These are phyloP conservation scores for Amphiprion percula DNA, from an alignment of 2,113 vertebrate species.

Conservation along the genomic window DNA sequence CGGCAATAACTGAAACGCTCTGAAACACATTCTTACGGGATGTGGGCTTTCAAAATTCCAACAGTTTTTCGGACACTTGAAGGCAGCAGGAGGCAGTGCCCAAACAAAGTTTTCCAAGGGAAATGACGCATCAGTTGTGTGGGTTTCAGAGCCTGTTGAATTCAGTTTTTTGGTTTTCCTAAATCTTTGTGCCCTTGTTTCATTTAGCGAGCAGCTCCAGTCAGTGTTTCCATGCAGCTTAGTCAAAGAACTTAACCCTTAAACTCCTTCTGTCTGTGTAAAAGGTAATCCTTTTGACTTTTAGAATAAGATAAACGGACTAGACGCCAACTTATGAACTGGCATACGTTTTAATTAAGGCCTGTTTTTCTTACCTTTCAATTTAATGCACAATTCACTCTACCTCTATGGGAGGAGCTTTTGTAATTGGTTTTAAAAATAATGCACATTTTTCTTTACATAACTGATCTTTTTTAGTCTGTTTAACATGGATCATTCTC, in stretches of 20 bases:
- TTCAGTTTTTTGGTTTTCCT: neutral
- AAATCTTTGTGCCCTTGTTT: constrained; percentile 32
- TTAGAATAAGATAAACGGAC: neutral
- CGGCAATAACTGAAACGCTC: neutral
- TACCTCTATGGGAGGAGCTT: constrained; percentile 19
- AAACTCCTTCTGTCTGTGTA: neutral
- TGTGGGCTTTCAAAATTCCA: neutral
- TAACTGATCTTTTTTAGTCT: too few species aligned
- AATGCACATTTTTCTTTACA: too few species aligned
- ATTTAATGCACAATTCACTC: neutral
- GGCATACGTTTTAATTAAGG: neutral
- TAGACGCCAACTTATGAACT: neutral
- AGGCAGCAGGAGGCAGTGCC: constrained; percentile 50
- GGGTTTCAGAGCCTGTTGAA: constrained; percentile 42
- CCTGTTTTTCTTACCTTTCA: neutral
- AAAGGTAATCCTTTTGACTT: neutral
- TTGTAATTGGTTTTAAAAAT: neutral
- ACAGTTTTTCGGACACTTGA: constrained; percentile 18
- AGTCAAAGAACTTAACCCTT: constrained; percentile 59
- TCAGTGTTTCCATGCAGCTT: constrained; percentile 58
- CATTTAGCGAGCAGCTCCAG: constrained; percentile 39
- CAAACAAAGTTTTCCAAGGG: constrained; percentile 71
- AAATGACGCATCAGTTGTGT: constrained; percentile 66
- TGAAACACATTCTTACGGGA: neutral
- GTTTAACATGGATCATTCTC: too few species aligned